These are phyloP conservation scores for Ischnura elegans DNA, from an alignment of 2,888 invertebrate genomes.

Conservation along the genomic window DNA sequence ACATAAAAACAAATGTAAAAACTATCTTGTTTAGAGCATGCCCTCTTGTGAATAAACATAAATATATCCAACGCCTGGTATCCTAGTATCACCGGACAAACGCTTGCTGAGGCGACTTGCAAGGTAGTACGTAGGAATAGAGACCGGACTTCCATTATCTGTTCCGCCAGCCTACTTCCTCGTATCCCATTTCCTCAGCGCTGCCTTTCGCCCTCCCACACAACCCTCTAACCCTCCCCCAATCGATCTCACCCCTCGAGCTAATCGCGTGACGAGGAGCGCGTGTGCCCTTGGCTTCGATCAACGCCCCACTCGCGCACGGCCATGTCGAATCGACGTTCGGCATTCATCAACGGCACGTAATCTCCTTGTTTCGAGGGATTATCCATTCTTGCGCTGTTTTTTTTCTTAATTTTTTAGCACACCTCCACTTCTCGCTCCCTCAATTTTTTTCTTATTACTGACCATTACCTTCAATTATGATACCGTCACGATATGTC, in stretches of 20 bases:
- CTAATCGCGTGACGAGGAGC: neutral
- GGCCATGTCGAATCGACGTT: neutral
- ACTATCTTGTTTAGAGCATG: too few species aligned
- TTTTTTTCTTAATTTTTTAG: neutral
- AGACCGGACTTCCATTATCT: too few species aligned
- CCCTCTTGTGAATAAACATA: too few species aligned
- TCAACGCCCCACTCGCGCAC: neutral
- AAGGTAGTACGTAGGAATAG: too few species aligned
- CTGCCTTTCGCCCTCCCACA: neutral
- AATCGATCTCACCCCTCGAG: neutral
- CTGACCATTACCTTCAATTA: neutral
- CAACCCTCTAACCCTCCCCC: neutral
- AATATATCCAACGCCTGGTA: too few species aligned
- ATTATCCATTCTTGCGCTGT: neutral
- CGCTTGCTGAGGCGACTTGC: too few species aligned
- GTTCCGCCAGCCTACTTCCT: neutral
- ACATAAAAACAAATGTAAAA: too few species aligned
- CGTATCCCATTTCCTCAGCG: neutral
- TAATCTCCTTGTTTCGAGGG: constrained; percentile 1
- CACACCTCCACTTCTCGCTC: neutral
- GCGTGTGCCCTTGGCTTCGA: neutral
- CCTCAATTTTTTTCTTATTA: neutral
- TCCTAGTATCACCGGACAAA: too few species aligned
- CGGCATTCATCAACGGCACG: neutral
- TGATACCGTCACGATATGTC: neutral